Evolutionary conservation across 2,888 invertebrate genomes (phyloP), one percentile per base, ranked within the genome.

Genomic region (Allygus modestus): DNA sequence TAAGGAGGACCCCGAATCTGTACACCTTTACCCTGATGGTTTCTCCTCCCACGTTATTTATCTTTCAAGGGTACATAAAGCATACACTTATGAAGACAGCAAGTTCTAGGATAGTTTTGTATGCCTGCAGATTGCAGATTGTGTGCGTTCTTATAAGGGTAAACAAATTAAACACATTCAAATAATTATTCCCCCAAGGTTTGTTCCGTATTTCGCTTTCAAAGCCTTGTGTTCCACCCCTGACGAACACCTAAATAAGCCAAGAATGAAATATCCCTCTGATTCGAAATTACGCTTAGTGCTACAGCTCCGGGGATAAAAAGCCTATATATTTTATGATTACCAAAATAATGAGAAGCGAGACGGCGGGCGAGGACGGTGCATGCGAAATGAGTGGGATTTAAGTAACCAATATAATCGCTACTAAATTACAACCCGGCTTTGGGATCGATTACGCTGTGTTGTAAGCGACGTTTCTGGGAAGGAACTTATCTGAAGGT

Each of bases 281-380:
- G 77, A 77, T 51, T 79, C 17, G 54, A 79, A 58, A 79, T 79
- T 79, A 79, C 51, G 58, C 58, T 51, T 77, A 77, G 51, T 77
- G 31, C 58, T 9, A 54, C 43, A 43, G 31, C 37, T 79, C 58
- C 20, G 23, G 58, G 85, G 83, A 83, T 83, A 85, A 85, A 85
- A 85, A 83, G 83, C 79, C 83, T 85, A 85, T 85, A 83, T 83
- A 85, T 85, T 85, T 85, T 85, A 77, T 85, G 85, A 85, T 85
- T 85, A 85, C 83, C 51, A 79, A 81, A 79, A 83, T 85, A 85
- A 85, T 85, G 83, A 83, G 85, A 83, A 85, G 43, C 73, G 33
- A 46, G 41, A 51, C 43, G 65, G 51, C 73, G 46, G 26, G 65
- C 82, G 46, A 23, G 75, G 82, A 31, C 46, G 71, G 79, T 85